Base-by-base conservation (phyloP, 2,888 invertebrate genomes). In the Imbricaverruca yamaguchii region DNA sequence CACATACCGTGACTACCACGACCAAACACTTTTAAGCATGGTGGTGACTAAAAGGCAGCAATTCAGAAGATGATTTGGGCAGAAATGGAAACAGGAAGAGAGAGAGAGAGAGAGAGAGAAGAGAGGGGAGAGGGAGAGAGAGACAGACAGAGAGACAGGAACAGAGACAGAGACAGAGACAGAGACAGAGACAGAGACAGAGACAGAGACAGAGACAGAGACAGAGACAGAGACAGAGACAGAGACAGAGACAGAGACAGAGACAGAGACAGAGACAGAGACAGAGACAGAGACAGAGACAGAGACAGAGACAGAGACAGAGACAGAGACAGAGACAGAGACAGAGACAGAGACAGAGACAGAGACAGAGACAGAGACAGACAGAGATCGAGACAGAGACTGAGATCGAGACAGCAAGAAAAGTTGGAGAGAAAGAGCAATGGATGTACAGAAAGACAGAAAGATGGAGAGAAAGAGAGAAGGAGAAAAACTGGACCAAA, bases 251-350 rank as follows among this genome's bases (percentile, higher is more conserved):
- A 57, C 57, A 57, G 57, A 57, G 57, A 57, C 57, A 57, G 57
- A 57, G 57, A 57, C 57, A 57, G 57, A 57, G 57, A 57, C 57
- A 57, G 57, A 57, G 57, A 57, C 57, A 57, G 57, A 57, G 57
- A 57, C 57, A 57, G 57, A 57, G 57, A 57, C 57, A 57, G 57
- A 57, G 57, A 57, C 57, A 57, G 57, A 80, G 67, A 80, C 80
- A 80, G 57, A 57, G 74, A 81, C 80, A 69, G 74, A 80, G 74
- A 81, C 74, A 81, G 59, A 80, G 61, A 80, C 80, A 81, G 67
- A 80, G 61, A 81, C 80, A 80, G 61, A 80, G 74, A 81, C 80
- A 80, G 61, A 81, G 61, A 81, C 59, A 80, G 39, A 81, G 57
- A 63, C 65, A 80, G 57, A 80, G 23, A 63, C 56, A 81, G 59